Percentiles rank a stretch among this genome's conserved stretches.
Conservation (phyloP, 2,113 vertebrate species). For the Apteryx owenii region DNA sequence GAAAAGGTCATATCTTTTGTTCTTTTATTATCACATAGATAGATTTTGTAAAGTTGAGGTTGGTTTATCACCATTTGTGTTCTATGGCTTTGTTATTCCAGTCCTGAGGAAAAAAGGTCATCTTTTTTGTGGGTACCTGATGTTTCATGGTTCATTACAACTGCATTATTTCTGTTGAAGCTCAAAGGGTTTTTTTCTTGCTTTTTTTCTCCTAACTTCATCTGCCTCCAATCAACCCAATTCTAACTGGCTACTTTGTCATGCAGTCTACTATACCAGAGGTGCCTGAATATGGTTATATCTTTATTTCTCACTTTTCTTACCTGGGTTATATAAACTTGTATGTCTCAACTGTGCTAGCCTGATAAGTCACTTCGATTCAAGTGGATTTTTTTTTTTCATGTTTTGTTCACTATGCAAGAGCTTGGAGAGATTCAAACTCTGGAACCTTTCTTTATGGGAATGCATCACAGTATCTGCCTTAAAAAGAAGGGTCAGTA, state of each 20-base stretch:
- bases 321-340: not conserved
- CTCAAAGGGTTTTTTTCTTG: not conserved
- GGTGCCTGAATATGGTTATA: not conserved
- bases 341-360: not conserved
- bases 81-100: slow-evolving; percentile 9
- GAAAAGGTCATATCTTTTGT: slow-evolving; percentile 59
- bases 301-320: not conserved
- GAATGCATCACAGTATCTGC: not conserved
- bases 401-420: not conserved
- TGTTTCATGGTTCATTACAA: slow-evolving; percentile 17
- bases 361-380: not conserved
- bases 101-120: slow-evolving; percentile 55
- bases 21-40: slow-evolving; percentile 38
- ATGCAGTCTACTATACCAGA: not conserved
- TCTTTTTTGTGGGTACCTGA: not conserved
- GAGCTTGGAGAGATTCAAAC: not conserved
- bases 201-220: accelerated
- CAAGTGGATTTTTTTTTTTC: not conserved
- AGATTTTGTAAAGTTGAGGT: slow-evolving; percentile 35
- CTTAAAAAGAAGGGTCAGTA: not conserved
- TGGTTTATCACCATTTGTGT: slow-evolving; percentile 42
- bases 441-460: not conserved
- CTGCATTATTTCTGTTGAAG: not conserved
- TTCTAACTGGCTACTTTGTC: not conserved
- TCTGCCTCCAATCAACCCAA: not conserved